phyloP scores from a whole-genome alignment of 2,797 vertebrate species.

The Coluber constrictor region DNA sequence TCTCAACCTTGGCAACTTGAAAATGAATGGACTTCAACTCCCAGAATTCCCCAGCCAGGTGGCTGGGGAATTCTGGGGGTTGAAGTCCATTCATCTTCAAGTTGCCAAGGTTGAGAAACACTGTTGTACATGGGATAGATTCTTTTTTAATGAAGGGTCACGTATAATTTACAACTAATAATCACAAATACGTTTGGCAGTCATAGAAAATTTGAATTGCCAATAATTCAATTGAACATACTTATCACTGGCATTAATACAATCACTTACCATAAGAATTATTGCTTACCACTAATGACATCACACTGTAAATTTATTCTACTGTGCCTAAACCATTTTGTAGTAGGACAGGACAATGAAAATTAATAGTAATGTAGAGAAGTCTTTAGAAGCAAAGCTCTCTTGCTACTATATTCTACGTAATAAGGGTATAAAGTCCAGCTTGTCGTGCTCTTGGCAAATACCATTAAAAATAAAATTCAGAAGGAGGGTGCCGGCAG shows the following conservation, averaged over 20 bases:
- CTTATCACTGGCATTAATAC: not conserved
- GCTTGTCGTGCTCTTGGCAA: slow-evolving; percentile 29
- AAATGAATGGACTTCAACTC: not conserved
- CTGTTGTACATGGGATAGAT: too few relatives aligned
- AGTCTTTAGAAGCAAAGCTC: not conserved
- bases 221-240: not conserved
- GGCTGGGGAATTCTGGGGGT: too few relatives aligned
- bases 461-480: slow-evolving; percentile 32
- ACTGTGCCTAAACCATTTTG: not conserved
- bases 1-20: not conserved
- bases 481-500: slow-evolving; percentile 15
- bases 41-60: not conserved
- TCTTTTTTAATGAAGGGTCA: not conserved
- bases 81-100: too few relatives aligned
- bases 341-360: not conserved
- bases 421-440: slow-evolving; percentile 3
- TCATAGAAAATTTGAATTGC: not conserved
- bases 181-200: not conserved
- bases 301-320: not conserved
- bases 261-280: not conserved
- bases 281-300: not conserved
- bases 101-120: too few relatives aligned
- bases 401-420: not conserved
- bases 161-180: not conserved
- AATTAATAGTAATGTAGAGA: not conserved